These are phyloP conservation scores for Berghia stephanieae DNA, from an alignment of 1,140 invertebrate genomes.

Conservation along the genomic window DNA sequence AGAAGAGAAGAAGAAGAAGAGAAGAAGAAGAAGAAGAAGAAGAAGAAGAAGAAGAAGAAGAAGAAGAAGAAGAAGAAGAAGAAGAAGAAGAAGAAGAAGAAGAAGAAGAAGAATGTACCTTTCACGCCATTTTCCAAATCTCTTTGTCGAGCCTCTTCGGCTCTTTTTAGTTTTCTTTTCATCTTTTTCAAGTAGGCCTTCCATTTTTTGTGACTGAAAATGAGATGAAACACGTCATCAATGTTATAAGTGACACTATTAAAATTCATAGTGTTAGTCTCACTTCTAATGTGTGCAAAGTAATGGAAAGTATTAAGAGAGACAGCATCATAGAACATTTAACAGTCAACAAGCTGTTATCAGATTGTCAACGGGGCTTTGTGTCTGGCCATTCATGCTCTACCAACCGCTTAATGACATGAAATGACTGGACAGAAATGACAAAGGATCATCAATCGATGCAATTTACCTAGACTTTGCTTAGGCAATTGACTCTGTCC, in stretches of 20 bases:
- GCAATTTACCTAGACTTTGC: no score
- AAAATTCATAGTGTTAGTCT: background rate
- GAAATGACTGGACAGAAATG: no score
- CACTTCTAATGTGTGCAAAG: background rate
- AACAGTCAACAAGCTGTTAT: no score
- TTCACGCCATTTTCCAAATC: background rate
- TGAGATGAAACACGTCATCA: background rate
- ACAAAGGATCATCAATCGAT: no score
- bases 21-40: background rate
- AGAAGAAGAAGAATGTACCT: background rate
- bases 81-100: background rate
- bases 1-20: background rate
- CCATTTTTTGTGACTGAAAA: slow-evolving; percentile 55
- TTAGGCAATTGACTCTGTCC: no score
- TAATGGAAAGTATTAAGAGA: background rate
- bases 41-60: background rate
- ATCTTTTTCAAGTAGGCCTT: slow-evolving; percentile 50
- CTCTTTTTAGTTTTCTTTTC: slow-evolving; percentile 51
- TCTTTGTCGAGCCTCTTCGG: slow-evolving; percentile 38
- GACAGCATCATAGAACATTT: no score
- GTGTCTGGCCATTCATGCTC: no score
- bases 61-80: background rate
- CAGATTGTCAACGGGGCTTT: no score
- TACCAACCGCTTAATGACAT: no score
- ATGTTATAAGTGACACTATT: background rate